Percentiles rank a stretch among this genome's conserved stretches.
These are phyloP conservation scores for Synergus laeviventris DNA, from an alignment of 2,888 invertebrate genomes.

Conservation along the genomic window DNA sequence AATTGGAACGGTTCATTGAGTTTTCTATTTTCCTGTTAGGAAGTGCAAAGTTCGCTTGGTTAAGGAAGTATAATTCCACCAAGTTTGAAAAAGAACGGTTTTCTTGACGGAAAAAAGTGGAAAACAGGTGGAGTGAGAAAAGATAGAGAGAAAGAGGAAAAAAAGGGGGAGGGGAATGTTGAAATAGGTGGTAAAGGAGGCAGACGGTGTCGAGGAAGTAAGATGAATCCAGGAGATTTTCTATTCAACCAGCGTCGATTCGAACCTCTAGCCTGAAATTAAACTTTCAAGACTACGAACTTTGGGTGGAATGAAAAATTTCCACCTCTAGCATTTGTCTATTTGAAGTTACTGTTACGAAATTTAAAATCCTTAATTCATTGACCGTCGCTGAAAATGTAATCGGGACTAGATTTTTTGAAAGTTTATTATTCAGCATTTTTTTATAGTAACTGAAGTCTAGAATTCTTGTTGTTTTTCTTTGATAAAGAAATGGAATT, in stretches of 20 bases:
- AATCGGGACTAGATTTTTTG: constrained; percentile 29
- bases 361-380: not conserved
- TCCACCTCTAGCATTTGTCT: constrained; percentile 44
- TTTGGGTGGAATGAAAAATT: constrained; percentile 54
- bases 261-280: constrained; percentile 52
- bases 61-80: constrained; percentile 37
- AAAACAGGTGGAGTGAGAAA: constrained; percentile 51
- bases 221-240: constrained; percentile 52
- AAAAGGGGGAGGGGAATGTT: constrained; percentile 13
- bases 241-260: constrained; percentile 53
- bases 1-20: constrained; percentile 36
- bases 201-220: constrained; percentile 35
- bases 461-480: no score
- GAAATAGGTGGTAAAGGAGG: constrained; percentile 33
- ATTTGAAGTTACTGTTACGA: constrained; percentile 36
- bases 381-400: constrained; percentile 19
- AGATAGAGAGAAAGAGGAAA: constrained; percentile 42
- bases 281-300: constrained; percentile 55
- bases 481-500: no score
- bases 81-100: constrained; percentile 47
- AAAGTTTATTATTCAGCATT: constrained; percentile 45
- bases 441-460: no score
- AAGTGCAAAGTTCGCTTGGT: constrained; percentile 36
- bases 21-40: constrained; percentile 36
- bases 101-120: constrained; percentile 51